Percentiles rank a stretch among this genome's conserved stretches.
Conservation (phyloP, 2,113 vertebrate species). For the Onychostruthus taczanowskii region DNA sequence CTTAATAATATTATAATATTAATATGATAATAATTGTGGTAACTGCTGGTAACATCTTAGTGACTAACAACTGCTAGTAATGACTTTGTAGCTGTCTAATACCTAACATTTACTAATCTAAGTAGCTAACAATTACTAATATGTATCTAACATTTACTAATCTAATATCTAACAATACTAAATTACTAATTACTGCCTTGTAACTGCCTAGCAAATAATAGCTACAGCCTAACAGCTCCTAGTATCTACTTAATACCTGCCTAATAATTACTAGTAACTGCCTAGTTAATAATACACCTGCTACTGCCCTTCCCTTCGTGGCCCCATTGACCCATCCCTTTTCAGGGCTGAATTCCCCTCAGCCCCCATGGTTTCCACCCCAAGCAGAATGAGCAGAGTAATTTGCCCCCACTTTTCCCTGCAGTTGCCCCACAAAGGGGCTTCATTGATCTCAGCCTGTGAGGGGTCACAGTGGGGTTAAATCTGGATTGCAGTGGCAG, state of each 20-base stretch:
- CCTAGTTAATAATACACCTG: neutral
- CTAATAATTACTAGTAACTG: neutral
- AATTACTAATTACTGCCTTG: neutral
- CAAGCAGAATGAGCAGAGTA: neutral
- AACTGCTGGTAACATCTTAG: neutral
- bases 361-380: accelerated
- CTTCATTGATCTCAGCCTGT: accelerated
- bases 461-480: neutral
- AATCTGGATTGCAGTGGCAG: neutral
- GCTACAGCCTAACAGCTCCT: neutral
- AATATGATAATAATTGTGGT: neutral
- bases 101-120: neutral
- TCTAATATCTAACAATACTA: neutral
- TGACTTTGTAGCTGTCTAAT: neutral
- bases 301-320: accelerated
- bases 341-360: accelerated
- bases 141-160: neutral
- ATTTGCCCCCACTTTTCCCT: neutral
- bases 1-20: neutral
- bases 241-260: neutral
- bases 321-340: accelerated
- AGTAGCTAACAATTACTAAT: too few relatives aligned
- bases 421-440: neutral
- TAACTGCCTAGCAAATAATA: neutral
- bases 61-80: neutral